These are phyloP conservation scores for Xiphias gladius DNA, from an alignment of 2,113 vertebrate species.

Conservation along the genomic window DNA sequence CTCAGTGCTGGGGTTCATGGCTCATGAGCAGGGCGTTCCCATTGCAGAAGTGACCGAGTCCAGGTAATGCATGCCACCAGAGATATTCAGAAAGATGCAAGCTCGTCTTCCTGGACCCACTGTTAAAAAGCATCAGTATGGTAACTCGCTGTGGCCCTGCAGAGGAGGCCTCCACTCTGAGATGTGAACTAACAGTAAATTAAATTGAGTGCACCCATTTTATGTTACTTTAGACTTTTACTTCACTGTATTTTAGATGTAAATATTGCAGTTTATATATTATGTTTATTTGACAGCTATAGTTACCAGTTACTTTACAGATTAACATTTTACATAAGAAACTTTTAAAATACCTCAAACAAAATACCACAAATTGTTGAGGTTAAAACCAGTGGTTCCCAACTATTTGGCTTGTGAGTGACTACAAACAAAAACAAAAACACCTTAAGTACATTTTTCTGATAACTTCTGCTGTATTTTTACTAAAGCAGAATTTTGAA, in stretches of 20 bases:
- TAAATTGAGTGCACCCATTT: no score
- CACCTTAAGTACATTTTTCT: no score
- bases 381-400: neutral
- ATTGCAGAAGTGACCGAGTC: constrained; percentile 84
- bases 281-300: no score
- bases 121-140: neutral
- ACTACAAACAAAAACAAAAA: neutral
- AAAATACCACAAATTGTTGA: neutral
- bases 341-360: neutral
- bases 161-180: neutral
- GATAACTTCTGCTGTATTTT: no score
- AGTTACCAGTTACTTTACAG: neutral
- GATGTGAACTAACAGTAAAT: no score
- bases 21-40: constrained; percentile 79
- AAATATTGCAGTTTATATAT: no score
- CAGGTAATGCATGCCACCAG: constrained; percentile 68
- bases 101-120: no score
- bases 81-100: neutral
- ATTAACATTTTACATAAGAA: neutral
- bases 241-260: no score
- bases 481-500: no score
- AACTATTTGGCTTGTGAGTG: neutral
- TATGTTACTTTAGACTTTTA: neutral
- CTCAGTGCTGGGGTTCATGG: constrained; percentile 87
- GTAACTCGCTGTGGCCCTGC: neutral